Evolutionary conservation across 2,888 invertebrate species (phyloP).

Genomic region (Tenthredo livida): DNA sequence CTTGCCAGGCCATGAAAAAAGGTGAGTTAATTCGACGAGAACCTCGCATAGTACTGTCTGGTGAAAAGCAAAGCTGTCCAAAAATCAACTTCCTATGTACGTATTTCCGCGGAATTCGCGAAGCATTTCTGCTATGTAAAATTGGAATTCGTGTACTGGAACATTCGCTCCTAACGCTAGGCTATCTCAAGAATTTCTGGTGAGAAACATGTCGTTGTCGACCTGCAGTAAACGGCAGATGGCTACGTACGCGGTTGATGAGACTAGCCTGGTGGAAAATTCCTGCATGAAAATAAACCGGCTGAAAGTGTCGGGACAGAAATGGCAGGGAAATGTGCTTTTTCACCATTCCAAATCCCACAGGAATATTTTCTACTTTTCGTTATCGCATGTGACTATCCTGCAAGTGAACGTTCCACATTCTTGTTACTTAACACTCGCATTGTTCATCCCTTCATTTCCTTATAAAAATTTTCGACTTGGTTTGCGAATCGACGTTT

Average conservation of each 20-base stretch:
- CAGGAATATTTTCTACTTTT: not conserved
- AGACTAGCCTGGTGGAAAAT: slow-evolving; percentile 34
- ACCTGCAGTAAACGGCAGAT: slow-evolving; percentile 19
- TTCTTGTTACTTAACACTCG: not conserved
- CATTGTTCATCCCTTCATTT: not conserved
- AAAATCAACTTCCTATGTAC: slow-evolving; percentile 36
- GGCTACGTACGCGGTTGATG: slow-evolving; percentile 14
- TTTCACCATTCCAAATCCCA: not conserved
- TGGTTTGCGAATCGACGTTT: not conserved
- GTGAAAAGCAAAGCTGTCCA: not conserved
- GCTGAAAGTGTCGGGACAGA: not conserved
- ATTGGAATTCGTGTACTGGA: slow-evolving; percentile 47
- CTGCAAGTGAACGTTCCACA: not conserved
- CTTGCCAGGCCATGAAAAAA: not conserved
- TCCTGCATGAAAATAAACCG: slow-evolving; percentile 23
- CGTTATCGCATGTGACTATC: not conserved
- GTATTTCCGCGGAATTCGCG: slow-evolving; percentile 14
- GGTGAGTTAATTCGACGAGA: not conserved
- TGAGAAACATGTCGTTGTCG: slow-evolving; percentile 36
- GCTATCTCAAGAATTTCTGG: slow-evolving; percentile 47
- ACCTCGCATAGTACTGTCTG: not conserved
- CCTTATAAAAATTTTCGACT: not conserved
- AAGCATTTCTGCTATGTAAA: slow-evolving; percentile 40
- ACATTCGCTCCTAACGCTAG: slow-evolving; percentile 22
- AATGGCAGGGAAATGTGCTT: not conserved